Evolutionary conservation across 2,797 vertebrate species (phyloP), one percentile per base, ranked within the genome.

Genomic region (Podargus strigoides): DNA sequence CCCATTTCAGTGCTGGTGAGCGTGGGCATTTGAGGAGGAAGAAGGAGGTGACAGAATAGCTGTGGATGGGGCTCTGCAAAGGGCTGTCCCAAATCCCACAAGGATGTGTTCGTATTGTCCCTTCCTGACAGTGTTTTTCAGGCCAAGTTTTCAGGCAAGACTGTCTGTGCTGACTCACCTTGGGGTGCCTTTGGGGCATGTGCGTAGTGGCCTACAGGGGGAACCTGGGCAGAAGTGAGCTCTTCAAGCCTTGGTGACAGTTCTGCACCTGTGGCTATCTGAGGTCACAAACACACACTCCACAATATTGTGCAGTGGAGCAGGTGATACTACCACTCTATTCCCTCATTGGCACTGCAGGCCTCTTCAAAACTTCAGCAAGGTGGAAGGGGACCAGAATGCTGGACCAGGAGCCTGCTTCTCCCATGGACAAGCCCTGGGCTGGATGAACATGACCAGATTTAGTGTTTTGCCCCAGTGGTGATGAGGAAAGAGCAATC

Each of bases 261-360:
- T 37, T 78, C 46, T 79, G 34, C 27, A 20, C 44, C 58, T 50
- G 23, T 46, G 20, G n/a, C 30, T 85, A 6, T 34, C n/a, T 8
- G 27, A 41, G 67, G 32, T 10, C 15, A 34, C 63, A 60, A 26
- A 39, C 6, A 24, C 27, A 19, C 7, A 9, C 3, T 3, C 18
- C 24, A 53, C 50, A 30, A 4, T 0, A 0, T 15, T 7, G 10
- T 50, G 24, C 18, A 64, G 19, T 1, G 3, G 24, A 80, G 17
- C 27, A 68, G 50, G 22, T 46, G 42, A 39, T 36, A 19, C 24
- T 7, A 26, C 10, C 6, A 12, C 3, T 4, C 18, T 46, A 6
- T 39, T 66, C 6, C 42, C 36, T 5, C 14, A 8, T 0, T 5
- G 23, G 5, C 22, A 36, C 49, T 34, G 39, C 14, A 68, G 47